phyloP scores from a whole-genome alignment of 2,797 vertebrate species.

The Sciurus carolinensis region DNA sequence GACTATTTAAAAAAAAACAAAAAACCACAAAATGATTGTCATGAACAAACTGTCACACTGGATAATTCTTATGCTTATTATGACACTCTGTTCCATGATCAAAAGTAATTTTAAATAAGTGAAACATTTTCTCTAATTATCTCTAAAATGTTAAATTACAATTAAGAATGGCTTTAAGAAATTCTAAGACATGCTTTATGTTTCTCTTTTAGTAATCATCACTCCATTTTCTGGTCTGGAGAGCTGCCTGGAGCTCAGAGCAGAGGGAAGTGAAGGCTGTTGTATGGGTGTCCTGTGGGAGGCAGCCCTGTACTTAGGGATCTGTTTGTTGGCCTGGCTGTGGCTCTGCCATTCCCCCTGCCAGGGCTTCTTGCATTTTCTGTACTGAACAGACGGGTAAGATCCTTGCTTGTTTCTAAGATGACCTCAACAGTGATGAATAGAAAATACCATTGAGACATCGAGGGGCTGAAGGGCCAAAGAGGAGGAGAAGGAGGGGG shows the following conservation, averaged over 20 bases:
- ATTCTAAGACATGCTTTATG: background rate
- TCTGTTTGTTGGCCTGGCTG: background rate
- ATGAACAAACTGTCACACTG: background rate
- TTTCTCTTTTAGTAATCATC: background rate
- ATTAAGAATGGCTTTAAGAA: constrained; percentile 18
- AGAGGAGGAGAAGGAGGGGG: too few species aligned
- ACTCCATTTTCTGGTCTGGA: background rate
- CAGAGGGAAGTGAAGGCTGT: background rate
- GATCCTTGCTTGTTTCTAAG: background rate
- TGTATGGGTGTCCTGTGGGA: background rate
- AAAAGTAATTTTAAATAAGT: background rate
- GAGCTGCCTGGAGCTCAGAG: background rate
- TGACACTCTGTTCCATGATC: background rate
- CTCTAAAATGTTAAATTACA: background rate
- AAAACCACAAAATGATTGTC: background rate
- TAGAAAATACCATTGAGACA: background rate
- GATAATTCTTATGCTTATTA: background rate
- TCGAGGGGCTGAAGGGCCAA: too few species aligned
- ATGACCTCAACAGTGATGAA: background rate
- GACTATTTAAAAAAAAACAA: background rate
- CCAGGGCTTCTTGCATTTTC: background rate
- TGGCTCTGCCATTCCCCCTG: background rate
- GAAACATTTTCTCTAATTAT: background rate
- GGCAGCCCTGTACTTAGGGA: background rate
- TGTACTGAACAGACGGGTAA: background rate